Conservation (phyloP, 2,888 invertebrate genomes). For the Blastobasis adustella region DNA sequence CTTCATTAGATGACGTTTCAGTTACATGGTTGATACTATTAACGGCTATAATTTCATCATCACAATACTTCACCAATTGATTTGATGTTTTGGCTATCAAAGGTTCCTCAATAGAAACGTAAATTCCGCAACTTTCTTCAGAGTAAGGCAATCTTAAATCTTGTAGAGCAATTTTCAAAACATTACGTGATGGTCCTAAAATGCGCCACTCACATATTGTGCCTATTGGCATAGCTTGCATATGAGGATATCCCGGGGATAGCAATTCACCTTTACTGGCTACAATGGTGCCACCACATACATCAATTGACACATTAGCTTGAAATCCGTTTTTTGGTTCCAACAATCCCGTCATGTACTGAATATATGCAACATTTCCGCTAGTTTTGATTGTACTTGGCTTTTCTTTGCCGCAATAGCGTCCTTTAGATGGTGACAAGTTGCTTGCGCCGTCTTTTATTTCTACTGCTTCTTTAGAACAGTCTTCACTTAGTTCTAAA, state of each 20-base stretch:
- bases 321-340: constrained; percentile 87
- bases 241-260: constrained; percentile 78
- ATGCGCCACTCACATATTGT: constrained; percentile 84
- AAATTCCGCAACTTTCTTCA: constrained; percentile 42
- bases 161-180: constrained; percentile 35
- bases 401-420: no score
- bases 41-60: no score
- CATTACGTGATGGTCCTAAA: constrained; percentile 42
- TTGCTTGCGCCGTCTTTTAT: constrained; percentile 89
- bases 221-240: constrained; percentile 65
- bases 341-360: constrained; percentile 80
- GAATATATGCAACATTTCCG: constrained; percentile 80
- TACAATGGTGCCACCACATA: constrained; percentile 78
- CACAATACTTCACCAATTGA: constrained; percentile 35
- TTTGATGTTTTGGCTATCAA: constrained; percentile 36
- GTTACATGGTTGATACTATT: no score
- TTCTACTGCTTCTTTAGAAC: constrained; percentile 80
- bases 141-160: constrained; percentile 40
- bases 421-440: no score
- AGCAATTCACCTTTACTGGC: constrained; percentile 75
- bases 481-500: constrained; percentile 54
- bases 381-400: constrained; percentile 76
- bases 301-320: constrained; percentile 78
- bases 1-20: constrained; percentile 46
- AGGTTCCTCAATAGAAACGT: constrained; percentile 48